Evolutionary conservation across 2,113 vertebrate genomes (phyloP), one percentile per base, ranked within the genome.

Genomic region (Seriola rivoliana): DNA sequence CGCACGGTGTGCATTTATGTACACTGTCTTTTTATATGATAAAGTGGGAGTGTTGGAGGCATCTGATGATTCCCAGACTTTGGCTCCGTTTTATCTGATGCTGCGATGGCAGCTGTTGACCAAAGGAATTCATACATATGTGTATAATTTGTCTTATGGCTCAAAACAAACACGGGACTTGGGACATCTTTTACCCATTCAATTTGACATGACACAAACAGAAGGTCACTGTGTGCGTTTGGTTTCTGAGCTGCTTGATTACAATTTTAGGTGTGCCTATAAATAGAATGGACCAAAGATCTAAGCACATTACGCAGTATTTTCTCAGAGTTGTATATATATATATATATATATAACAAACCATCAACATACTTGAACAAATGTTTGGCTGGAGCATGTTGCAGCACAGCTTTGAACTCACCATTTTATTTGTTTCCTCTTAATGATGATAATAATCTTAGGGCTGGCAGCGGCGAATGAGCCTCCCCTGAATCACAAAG

Each of bases 91-190:
- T 91, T 94, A 93, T 94, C 93, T 92, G 92, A 94, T 90, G 90
- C 92, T 90, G 84, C 66, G 89, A 92, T 91, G 87, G 91, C 95
- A 94, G 94, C 89, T 92, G 95, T 82, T 94, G 91, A 94, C 92
- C 92, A 92, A 75, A 94, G 93, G 91, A 93, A 92, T 93, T 91
- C 90, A 88, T 92, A 88, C 88, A 85, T 85, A 87, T 94, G 92
- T 95, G 90, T 94, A 94, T 94, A 92, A 95, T 94, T 94, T 89
- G 81, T 93, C 90, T 91, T 82, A 65, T 75, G 69, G 85, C 83
- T 94, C 80, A 75, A 90, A 93, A 91, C 89, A 94, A 94, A 95
- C 91, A 91, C 80, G 38, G 69, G 78, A 84, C 84, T 85, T 60
- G 50, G 78, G 87, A 85, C 80, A 79, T 92, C 80, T 90, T 92